These are phyloP conservation scores for Distichodus sexfasciatus DNA, from an alignment of 2,797 vertebrate genomes.

Conservation along the genomic window DNA sequence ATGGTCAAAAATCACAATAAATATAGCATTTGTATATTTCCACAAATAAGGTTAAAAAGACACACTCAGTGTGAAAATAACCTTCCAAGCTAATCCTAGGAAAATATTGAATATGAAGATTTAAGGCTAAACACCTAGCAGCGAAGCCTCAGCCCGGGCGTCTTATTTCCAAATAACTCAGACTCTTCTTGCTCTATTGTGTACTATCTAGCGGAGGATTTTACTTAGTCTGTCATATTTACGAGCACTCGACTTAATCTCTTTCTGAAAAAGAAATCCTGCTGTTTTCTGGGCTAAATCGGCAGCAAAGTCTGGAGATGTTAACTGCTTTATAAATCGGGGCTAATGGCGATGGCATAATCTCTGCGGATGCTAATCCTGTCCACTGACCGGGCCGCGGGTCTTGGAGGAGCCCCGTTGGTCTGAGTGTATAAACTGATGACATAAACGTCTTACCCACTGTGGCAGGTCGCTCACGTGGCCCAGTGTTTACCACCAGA, in stretches of 20 bases:
- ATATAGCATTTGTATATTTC: too few species aligned
- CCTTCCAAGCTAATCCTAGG: not conserved
- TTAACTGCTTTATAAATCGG: conserved; percentile 41
- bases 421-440: not conserved
- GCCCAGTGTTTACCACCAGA: conserved; percentile 42
- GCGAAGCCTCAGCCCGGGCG: too few species aligned
- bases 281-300: conserved; percentile 11
- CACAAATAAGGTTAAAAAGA: not conserved
- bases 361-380: conserved; percentile 17
- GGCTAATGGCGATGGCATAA: conserved; percentile 47
- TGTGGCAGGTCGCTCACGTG: conserved; percentile 37
- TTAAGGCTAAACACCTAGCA: not conserved
- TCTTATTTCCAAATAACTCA: not conserved
- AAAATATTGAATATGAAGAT: not conserved
- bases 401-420: not conserved
- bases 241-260: not conserved
- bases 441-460: conserved; percentile 46
- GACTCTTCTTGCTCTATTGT: not conserved
- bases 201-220: not conserved
- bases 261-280: not conserved
- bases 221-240: conserved; percentile 10
- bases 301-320: conserved; percentile 4
- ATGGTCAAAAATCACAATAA: too few species aligned
- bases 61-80: too few species aligned
- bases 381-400: not conserved